Evolutionary conservation across 1,140 invertebrate genomes (phyloP).

Genomic region (Euura saliciscinereae): DNA sequence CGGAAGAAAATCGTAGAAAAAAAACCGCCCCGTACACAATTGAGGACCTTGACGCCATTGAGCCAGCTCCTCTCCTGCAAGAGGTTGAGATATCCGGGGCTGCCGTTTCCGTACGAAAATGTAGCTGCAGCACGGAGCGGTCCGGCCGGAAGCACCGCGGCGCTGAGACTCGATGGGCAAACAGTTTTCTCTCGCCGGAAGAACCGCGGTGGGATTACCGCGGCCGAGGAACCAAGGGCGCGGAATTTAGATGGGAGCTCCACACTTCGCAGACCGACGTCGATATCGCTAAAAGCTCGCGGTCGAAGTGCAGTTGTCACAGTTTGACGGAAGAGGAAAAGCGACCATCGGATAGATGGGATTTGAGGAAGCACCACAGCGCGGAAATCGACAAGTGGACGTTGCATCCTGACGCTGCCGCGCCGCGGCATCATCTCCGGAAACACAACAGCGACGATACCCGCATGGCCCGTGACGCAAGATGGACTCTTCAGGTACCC

Average conservation of each 20-base stretch:
- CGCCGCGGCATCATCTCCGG: constrained; percentile 42
- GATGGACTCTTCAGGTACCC: constrained; percentile 48
- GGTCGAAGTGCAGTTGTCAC: constrained; percentile 47
- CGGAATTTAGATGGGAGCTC: constrained; percentile 54
- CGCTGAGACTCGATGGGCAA: constrained; percentile 41
- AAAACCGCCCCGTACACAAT: constrained; percentile 42
- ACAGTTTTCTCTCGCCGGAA: constrained; percentile 50
- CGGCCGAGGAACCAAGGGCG: constrained; percentile 41
- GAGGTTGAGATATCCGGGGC: constrained; percentile 24
- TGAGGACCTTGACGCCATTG: constrained; percentile 54
- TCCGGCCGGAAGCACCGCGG: constrained; percentile 39
- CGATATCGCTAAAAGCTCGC: constrained; percentile 35
- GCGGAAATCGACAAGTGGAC: constrained; percentile 56
- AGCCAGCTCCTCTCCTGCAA: constrained; percentile 38
- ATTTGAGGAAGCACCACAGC: constrained; percentile 55
- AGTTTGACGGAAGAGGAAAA: constrained; percentile 45
- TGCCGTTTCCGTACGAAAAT: constrained; percentile 22
- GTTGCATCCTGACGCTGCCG: constrained; percentile 34
- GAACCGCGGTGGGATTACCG: constrained; percentile 48
- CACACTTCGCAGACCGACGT: constrained; percentile 53
- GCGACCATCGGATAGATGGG: constrained; percentile 45
- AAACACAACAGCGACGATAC: constrained; percentile 56
- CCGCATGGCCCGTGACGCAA: constrained; percentile 46
- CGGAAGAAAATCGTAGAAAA: neutral
- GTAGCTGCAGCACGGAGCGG: constrained; percentile 32